Evolutionary conservation across 1,140 invertebrate species (phyloP).

Genomic region (Tetranychus urticae): DNA sequence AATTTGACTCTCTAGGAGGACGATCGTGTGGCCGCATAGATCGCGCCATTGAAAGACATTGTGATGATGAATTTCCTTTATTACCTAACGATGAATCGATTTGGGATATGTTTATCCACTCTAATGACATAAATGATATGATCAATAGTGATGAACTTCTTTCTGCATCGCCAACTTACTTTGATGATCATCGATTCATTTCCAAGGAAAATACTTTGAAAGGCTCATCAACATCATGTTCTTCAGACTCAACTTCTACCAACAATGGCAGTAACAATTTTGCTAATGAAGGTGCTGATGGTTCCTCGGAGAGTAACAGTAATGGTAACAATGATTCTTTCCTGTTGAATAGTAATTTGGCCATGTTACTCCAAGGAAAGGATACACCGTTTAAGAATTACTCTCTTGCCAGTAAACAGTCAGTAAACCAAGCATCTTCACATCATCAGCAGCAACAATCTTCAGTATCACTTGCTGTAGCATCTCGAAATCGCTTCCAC

Average conservation of each 20-base stretch:
- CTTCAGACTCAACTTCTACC: no score
- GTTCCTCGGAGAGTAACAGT: neutral
- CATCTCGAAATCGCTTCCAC: no score
- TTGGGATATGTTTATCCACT: neutral
- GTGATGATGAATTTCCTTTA: neutral
- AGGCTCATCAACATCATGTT: no score
- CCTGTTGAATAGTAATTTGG: neutral
- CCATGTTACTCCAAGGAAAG: neutral
- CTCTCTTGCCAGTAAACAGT: no score
- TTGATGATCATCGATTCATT: neutral
- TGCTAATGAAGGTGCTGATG: neutral
- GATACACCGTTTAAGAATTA: neutral
- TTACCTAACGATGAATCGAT: neutral
- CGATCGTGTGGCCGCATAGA: neutral
- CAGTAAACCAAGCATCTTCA: no score
- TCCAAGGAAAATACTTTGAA: no score
- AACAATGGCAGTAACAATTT: neutral
- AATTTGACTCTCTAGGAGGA: neutral
- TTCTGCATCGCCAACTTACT: neutral
- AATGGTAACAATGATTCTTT: neutral
- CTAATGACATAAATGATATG: neutral
- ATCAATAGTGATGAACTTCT: neutral
- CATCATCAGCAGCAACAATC: no score
- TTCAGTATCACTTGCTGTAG: no score
- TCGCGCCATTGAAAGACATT: neutral